A percentile compares a stretch with the other conserved stretches of the same genome.
These are phyloP conservation scores for Erebia palarica DNA, from an alignment of 2,888 invertebrate species.

Conservation along the genomic window DNA sequence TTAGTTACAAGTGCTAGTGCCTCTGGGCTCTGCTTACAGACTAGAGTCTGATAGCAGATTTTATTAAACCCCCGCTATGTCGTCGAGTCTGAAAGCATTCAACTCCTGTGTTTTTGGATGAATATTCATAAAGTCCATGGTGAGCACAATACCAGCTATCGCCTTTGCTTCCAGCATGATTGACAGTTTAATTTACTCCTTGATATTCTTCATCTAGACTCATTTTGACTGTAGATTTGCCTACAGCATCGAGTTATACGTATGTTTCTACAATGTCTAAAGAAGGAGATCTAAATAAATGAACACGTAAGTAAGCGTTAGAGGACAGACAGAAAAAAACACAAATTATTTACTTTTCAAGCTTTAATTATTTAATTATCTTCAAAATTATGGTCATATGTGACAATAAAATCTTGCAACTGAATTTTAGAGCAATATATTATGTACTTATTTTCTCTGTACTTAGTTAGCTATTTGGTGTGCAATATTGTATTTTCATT, in stretches of 20 bases:
- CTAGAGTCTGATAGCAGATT: neutral
- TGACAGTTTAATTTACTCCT: slow-evolving; percentile 49
- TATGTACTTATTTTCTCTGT: too few relatives aligned
- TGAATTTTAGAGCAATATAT: too few relatives aligned
- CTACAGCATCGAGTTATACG: neutral
- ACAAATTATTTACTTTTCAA: too few relatives aligned
- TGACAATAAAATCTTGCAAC: too few relatives aligned
- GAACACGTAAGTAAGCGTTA: neutral
- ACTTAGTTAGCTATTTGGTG: too few relatives aligned
- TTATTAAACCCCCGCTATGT: neutral
- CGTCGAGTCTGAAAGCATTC: neutral
- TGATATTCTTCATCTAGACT: slow-evolving; percentile 40
- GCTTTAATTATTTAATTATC: too few relatives aligned
- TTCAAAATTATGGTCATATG: too few relatives aligned
- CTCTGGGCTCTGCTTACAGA: neutral
- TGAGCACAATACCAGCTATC: slow-evolving; percentile 28
- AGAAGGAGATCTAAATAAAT: neutral
- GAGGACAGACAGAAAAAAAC: too few relatives aligned
- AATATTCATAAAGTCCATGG: slow-evolving; percentile 34
- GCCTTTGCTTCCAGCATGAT: slow-evolving; percentile 38
- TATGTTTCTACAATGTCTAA: neutral
- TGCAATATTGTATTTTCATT: too few relatives aligned
- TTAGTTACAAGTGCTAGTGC: too few relatives aligned
- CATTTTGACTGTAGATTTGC: slow-evolving; percentile 48
- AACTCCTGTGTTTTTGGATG: slow-evolving; percentile 21